Base-by-base conservation (phyloP, 2,888 invertebrate species). In the Ochlodes sylvanus region DNA sequence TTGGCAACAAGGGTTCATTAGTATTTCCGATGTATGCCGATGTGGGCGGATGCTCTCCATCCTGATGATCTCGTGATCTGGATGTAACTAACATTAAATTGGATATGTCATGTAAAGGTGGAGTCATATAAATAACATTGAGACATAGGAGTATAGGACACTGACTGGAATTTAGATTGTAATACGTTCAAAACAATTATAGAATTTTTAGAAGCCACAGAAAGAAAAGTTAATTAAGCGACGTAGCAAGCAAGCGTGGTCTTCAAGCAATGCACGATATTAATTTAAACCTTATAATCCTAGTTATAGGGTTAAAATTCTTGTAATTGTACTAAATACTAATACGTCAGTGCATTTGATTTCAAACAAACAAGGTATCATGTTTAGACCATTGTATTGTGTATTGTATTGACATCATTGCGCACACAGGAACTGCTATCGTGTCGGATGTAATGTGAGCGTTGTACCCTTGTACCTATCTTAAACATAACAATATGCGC, bases 1-100 rank as follows among this genome's bases (percentile, higher is more conserved):
- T 60, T 15, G 10, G 21, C 14, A 57, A 57, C 19, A 38, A 57
- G 38, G 38, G 19, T 38, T 19, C 57, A 54, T 54, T 34, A 57
- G n/a, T 15, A 44, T 44, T 60, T 42, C 21, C 21, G 44, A 58
- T 58, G 19, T 42, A 21, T 42, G 58, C 58, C n/a, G 42, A 44
- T 44, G n/a, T n/a, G n/a, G 17, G 27, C 42, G 34, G 60, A 44
- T 60, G 44, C 12, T 6, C 7, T 12, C 44, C 15, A 32, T 42
- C 15, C 60, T 60, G 27, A 9, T 2, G 34, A 10, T 38, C 38
- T 38, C 38, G 38, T 38, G 12, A 27, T 7, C 42, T 60, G 60
- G 60, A 19, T 44, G 21, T 12, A 52, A 52, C 52, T 52, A 15
- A 9, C 44, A 7, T 17, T 47, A 4, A 27, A 27, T 27, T 27